Percentiles rank a stretch among this genome's conserved stretches.
These are phyloP conservation scores for Phalloptychus januarius DNA, from an alignment of 2,797 vertebrate genomes.

Conservation along the genomic window DNA sequence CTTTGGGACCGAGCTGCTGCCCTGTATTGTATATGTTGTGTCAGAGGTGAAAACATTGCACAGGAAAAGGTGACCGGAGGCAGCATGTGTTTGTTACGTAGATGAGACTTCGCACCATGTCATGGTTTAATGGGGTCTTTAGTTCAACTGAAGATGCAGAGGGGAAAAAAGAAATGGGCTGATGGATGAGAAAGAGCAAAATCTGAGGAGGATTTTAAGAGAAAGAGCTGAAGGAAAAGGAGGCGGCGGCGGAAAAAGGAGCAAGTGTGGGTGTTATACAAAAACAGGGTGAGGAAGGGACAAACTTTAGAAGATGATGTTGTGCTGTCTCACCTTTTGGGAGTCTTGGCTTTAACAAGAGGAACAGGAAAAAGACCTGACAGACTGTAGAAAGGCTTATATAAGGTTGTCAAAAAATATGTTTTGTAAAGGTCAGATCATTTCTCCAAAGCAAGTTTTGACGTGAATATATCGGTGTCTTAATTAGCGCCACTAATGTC, in stretches of 20 bases:
- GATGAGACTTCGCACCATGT: conserved; percentile 45
- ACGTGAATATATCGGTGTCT: not conserved
- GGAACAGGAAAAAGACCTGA: conserved; percentile 22
- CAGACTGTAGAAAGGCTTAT: conserved; percentile 2
- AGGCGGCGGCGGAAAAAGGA: not conserved
- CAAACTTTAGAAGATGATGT: conserved; percentile 10
- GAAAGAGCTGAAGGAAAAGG: not conserved
- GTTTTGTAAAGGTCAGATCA: not conserved
- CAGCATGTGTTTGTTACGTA: not conserved
- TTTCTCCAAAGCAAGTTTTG: not conserved
- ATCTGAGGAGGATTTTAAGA: conserved; percentile 6
- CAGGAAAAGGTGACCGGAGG: conserved; percentile 25
- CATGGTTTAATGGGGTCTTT: conserved; percentile 35
- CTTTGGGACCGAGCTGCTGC: not conserved
- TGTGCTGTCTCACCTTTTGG: conserved; percentile 24
- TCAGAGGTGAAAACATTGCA: conserved; percentile 6
- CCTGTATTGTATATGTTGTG: not conserved
- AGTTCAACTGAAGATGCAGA: conserved; percentile 15
- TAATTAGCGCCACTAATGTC: not conserved
- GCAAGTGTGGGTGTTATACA: not conserved
- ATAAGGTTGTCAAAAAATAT: not conserved
- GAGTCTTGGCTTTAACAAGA: conserved; percentile 30
- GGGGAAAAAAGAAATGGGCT: not conserved
- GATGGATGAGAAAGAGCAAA: conserved; percentile 13
- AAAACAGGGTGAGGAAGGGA: not conserved